phyloP scores from a whole-genome alignment of 92 coral and sea anemone species.

The Plumapathes pennacea region DNA sequence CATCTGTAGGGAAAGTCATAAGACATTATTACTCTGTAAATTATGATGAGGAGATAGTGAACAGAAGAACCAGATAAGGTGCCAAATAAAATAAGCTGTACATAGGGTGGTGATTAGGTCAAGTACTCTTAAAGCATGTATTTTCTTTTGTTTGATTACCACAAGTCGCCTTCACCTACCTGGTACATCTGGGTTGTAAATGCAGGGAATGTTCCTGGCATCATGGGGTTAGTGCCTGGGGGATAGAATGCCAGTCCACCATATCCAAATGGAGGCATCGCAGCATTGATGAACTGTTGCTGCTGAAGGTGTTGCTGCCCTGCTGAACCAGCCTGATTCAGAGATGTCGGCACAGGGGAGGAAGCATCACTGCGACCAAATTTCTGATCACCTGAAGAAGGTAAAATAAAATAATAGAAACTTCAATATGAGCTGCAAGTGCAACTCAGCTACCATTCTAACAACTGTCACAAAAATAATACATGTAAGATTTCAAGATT shows the following conservation, averaged over 20 bases:
- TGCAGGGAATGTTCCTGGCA: constrained; percentile 88
- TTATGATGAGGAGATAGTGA: background rate
- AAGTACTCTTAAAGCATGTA: background rate
- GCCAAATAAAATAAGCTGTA: background rate
- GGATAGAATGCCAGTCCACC: constrained; percentile 92
- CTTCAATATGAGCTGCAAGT: too few relatives aligned
- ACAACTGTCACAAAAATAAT: too few relatives aligned
- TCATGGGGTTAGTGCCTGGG: constrained; percentile 81
- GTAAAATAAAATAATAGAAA: background rate
- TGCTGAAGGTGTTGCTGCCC: constrained; percentile 80
- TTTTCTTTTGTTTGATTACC: background rate
- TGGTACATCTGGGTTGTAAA: constrained; percentile 83
- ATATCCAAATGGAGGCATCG: constrained; percentile 63
- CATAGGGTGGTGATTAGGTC: background rate
- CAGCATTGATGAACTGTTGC: constrained; percentile 80
- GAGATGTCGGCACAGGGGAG: constrained; percentile 78
- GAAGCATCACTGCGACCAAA: constrained; percentile 92
- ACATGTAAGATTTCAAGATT: too few relatives aligned
- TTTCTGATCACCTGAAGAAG: constrained; percentile 70
- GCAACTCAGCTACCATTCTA: too few relatives aligned
- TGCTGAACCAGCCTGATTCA: constrained; percentile 68
- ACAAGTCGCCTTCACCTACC: constrained; percentile 18
- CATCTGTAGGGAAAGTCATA: constrained; percentile 44
- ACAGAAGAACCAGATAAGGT: background rate
- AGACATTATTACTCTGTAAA: background rate